A percentile compares a stretch with the other conserved stretches of the same genome.
Evolutionary conservation across 2,113 vertebrate species (phyloP).

Genomic region (Tyrannus savana): DNA sequence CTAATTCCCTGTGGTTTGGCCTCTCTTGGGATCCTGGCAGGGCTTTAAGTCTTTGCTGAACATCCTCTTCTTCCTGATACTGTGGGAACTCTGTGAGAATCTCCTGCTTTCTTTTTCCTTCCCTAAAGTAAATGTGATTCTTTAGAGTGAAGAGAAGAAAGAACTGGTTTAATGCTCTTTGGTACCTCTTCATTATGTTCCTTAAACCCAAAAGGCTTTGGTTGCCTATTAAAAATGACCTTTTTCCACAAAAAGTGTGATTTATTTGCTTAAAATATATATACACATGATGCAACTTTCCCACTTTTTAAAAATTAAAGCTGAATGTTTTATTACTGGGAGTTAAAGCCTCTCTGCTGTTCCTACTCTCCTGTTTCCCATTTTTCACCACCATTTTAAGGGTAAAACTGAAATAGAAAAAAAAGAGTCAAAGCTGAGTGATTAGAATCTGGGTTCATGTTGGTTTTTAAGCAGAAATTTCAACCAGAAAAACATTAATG

Average conservation of each 20-base stretch:
- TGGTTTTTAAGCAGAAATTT: not conserved
- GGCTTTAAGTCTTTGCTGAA: not conserved
- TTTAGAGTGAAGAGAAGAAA: not conserved
- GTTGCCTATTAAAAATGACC: not conserved
- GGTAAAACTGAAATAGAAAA: not conserved
- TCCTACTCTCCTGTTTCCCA: not conserved
- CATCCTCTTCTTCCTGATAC: not conserved
- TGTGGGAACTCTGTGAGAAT: not conserved
- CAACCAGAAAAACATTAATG: not conserved
- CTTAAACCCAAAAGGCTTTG: not conserved
- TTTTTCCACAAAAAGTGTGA: not conserved
- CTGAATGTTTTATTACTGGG: not conserved
- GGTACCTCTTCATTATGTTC: not conserved
- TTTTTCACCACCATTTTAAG: not conserved
- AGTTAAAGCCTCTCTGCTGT: not conserved
- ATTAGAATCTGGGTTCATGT: not conserved
- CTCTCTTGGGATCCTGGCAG: not conserved
- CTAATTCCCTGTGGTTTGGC: not conserved
- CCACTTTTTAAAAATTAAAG: not conserved
- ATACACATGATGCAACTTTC: not conserved
- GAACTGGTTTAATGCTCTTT: not conserved
- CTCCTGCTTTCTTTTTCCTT: not conserved
- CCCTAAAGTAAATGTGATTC: not conserved
- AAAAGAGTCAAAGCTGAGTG: not conserved
- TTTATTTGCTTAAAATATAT: not conserved